phyloP scores from a whole-genome alignment of 2,797 vertebrate genomes.

The Spinus olivaceus region DNA sequence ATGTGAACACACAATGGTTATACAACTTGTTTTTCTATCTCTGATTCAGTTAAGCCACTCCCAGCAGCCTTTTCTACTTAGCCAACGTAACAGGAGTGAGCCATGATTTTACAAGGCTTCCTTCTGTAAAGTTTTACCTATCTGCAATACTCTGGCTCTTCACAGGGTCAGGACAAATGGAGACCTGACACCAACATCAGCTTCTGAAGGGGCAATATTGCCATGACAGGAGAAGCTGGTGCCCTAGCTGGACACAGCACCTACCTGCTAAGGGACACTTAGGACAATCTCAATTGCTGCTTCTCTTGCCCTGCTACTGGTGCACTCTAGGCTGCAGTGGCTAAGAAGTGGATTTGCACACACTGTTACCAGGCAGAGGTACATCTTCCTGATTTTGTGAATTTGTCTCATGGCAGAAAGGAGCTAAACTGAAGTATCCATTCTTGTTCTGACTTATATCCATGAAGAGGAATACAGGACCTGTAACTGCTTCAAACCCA shows the following conservation, averaged over 20 bases:
- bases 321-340: background rate
- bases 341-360: background rate
- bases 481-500: background rate
- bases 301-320: background rate
- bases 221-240: background rate
- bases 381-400: background rate
- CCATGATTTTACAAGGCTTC: background rate
- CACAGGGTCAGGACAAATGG: background rate
- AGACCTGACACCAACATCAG: background rate
- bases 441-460: background rate
- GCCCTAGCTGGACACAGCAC: background rate
- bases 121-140: background rate
- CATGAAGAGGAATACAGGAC: background rate
- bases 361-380: background rate
- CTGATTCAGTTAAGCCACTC: background rate
- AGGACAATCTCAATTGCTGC: background rate
- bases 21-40: background rate
- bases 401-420: background rate
- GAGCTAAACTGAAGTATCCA: background rate
- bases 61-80: background rate
- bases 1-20: background rate
- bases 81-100: background rate
- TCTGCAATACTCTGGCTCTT: background rate
- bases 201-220: background rate
- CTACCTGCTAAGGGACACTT: background rate